These are phyloP conservation scores for Melanostoma mellinum DNA, from an alignment of 2,888 invertebrate genomes.

Conservation along the genomic window DNA sequence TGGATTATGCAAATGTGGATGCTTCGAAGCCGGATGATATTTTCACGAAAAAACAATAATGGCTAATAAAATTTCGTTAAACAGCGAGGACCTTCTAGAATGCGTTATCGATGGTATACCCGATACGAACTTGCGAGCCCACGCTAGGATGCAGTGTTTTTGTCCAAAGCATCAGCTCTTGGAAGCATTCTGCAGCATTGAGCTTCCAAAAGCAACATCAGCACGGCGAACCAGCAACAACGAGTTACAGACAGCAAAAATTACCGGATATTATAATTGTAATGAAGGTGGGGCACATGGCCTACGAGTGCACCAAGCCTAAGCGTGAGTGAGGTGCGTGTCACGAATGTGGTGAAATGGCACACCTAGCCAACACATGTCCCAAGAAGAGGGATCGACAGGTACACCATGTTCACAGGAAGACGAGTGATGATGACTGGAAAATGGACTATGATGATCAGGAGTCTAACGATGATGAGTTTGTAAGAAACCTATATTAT, in stretches of 20 bases:
- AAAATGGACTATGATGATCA: constrained; percentile 1
- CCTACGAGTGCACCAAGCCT: constrained; percentile 26
- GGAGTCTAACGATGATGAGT: constrained; percentile 4
- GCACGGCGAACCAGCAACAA: neutral
- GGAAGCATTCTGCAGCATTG: constrained; percentile 17
- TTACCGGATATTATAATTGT: constrained; percentile 26
- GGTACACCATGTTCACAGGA: neutral
- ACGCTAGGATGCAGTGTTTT: constrained; percentile 16
- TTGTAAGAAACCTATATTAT: constrained; percentile 12
- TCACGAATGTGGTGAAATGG: constrained; percentile 31
- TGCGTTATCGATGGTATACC: no score
- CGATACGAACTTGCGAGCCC: no score
- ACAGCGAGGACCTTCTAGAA: no score
- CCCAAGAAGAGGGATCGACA: neutral
- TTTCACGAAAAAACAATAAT: no score
- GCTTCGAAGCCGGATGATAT: no score
- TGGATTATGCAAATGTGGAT: no score
- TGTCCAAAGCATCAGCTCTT: neutral
- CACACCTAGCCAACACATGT: constrained; percentile 7
- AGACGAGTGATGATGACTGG: neutral
- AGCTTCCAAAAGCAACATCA: neutral
- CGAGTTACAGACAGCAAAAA: neutral
- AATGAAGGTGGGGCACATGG: constrained; percentile 37
- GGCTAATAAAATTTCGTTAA: no score
- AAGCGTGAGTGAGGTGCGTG: constrained; percentile 41